phyloP scores from a whole-genome alignment of 1,140 invertebrate genomes.

The Drosophila funebris region DNA sequence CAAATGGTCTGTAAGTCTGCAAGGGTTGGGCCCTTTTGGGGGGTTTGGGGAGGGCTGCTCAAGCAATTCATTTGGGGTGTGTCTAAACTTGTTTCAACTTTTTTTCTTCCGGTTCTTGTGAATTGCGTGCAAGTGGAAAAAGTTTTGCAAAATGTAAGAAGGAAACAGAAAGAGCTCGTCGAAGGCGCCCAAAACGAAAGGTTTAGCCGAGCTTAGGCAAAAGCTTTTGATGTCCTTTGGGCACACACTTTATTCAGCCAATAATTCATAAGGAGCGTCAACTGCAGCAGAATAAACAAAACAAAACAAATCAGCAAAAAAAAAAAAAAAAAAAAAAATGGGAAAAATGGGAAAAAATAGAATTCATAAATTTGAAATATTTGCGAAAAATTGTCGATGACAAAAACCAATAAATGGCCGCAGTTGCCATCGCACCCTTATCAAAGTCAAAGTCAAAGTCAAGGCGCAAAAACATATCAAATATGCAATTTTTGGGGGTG shows the following conservation, averaged over 20 bases:
- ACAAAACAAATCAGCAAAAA: constrained; percentile 14
- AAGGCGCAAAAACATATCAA: constrained; percentile 31
- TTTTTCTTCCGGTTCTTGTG: constrained; percentile 12
- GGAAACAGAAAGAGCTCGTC: neutral
- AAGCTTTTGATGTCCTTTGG: constrained; percentile 39
- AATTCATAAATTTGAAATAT: constrained; percentile 50
- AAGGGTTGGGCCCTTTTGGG: constrained; percentile 10
- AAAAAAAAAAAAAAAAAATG: too few species aligned
- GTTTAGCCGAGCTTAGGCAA: constrained; percentile 34
- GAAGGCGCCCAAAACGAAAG: constrained; percentile 2
- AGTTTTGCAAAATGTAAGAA: constrained; percentile 12
- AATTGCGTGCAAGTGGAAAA: constrained; percentile 20
- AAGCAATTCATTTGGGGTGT: constrained; percentile 4
- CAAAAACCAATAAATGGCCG: constrained; percentile 68
- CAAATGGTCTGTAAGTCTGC: constrained; percentile 65
- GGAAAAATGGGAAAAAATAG: too few species aligned
- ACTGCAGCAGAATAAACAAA: constrained; percentile 50
- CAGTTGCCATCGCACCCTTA: constrained; percentile 52
- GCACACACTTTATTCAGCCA: constrained; percentile 41
- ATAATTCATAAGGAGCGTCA: constrained; percentile 74
- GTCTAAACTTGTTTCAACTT: constrained; percentile 53
- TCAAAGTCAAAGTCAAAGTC: constrained; percentile 57
- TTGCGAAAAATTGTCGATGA: constrained; percentile 36
- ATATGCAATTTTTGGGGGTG: constrained; percentile 41
- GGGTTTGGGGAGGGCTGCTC: neutral